A percentile compares a stretch with the other conserved stretches of the same genome.
Conservation (phyloP, 1,140 invertebrate species). For the Andrena cerasifolii region DNA sequence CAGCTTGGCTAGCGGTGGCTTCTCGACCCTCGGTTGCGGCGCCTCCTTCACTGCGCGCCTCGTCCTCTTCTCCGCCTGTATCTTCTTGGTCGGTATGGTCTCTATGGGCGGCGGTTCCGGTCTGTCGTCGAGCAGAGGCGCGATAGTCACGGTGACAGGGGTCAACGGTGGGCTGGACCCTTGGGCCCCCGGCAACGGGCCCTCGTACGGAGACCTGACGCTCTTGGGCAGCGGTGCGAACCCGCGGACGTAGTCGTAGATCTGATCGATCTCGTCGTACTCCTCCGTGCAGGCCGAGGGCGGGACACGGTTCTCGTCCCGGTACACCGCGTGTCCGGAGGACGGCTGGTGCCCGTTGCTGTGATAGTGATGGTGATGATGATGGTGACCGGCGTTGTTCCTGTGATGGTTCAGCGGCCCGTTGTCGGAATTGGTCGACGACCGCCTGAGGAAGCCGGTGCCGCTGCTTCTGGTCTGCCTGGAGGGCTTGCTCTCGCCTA, state of each 20-base stretch:
- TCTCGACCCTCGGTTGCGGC: constrained; percentile 78
- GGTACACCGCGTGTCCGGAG: constrained; percentile 71
- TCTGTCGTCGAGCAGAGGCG: constrained; percentile 84
- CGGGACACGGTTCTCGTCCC: constrained; percentile 82
- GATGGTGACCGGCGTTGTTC: constrained; percentile 72
- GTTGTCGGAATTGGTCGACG: constrained; percentile 87
- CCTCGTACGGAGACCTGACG: constrained; percentile 87
- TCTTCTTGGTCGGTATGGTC: constrained; percentile 93
- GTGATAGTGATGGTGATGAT: constrained; percentile 72
- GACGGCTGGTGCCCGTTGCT: constrained; percentile 64
- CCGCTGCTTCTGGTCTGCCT: constrained; percentile 74
- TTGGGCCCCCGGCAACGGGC: constrained; percentile 52
- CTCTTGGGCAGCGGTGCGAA: constrained; percentile 94
- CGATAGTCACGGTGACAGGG: constrained; percentile 77
- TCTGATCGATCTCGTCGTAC: constrained; percentile 98
- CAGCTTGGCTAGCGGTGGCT: constrained; percentile 86
- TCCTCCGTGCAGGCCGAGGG: constrained; percentile 87
- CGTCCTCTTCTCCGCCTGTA: constrained; percentile 88
- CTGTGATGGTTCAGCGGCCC: constrained; percentile 79
- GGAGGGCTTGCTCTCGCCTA: constrained; percentile 86
- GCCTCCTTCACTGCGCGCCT: constrained; percentile 82
- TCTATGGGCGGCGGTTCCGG: constrained; percentile 95
- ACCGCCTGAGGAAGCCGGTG: constrained; percentile 83
- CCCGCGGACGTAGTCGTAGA: constrained; percentile 97
- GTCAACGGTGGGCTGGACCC: constrained; percentile 70